Conservation (phyloP, 2,888 invertebrate genomes). For the Eledona agricola region DNA sequence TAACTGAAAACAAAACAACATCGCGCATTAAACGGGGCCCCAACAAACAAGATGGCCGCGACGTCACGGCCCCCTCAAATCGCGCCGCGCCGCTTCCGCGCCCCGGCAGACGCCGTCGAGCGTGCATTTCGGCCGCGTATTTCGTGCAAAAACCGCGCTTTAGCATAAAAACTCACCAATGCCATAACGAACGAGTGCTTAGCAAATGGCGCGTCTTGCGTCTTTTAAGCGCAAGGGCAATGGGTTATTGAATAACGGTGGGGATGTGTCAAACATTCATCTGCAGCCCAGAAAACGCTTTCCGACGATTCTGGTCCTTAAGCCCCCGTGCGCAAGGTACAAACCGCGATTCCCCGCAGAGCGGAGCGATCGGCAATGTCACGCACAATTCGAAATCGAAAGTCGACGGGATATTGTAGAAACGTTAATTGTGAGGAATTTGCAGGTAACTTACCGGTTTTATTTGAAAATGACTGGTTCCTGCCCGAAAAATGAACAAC, state of each 20-base stretch:
- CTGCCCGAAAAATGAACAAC: constrained; percentile 6
- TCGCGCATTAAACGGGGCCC: constrained; percentile 20
- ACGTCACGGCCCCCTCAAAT: constrained; percentile 13
- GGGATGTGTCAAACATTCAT: constrained; percentile 52
- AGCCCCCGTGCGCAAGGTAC: neutral
- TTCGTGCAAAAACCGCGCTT: constrained; percentile 5
- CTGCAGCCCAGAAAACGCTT: constrained; percentile 51
- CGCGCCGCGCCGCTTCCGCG: neutral
- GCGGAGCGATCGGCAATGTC: constrained; percentile 20
- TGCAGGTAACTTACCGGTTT: constrained; percentile 7
- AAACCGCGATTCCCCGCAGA: constrained; percentile 12
- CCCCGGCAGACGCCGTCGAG: too few species aligned
- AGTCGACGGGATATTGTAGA: constrained; percentile 5
- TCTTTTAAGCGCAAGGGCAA: constrained; percentile 58
- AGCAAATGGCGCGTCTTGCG: constrained; percentile 64
- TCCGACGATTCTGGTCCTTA: constrained; percentile 21
- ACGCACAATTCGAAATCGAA: constrained; percentile 22
- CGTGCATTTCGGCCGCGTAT: neutral
- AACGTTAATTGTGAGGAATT: neutral
- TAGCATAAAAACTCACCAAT: constrained; percentile 59
- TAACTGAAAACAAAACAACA: constrained; percentile 52
- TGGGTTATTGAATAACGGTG: constrained; percentile 52
- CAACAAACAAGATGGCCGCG: constrained; percentile 23
- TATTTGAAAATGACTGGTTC: constrained; percentile 10
- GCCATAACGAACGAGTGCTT: constrained; percentile 62